A percentile compares a stretch with the other conserved stretches of the same genome.
These are phyloP conservation scores for Drosophila rellima DNA, from an alignment of 2,888 invertebrate genomes.

Conservation along the genomic window DNA sequence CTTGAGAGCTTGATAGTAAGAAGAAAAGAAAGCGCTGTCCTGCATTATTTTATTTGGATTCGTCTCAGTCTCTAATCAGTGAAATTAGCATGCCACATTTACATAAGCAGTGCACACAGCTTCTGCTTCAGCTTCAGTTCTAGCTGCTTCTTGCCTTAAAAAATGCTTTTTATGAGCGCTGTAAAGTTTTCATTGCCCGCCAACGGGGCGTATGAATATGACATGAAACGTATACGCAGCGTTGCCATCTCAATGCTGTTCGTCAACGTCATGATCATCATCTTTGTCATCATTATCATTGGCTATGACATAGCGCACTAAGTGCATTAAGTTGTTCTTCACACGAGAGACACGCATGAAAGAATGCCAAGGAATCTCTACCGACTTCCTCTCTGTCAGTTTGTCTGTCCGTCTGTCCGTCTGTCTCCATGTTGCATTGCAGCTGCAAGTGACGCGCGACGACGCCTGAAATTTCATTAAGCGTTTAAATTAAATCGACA, in stretches of 20 bases:
- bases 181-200: constrained; percentile 47
- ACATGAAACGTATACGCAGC: constrained; percentile 56
- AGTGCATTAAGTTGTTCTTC: constrained; percentile 85
- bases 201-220: constrained; percentile 67
- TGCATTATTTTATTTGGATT: constrained; percentile 15
- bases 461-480: constrained; percentile 80
- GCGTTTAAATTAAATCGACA: constrained; percentile 74
- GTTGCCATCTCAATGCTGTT: constrained; percentile 22
- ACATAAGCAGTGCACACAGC: constrained; percentile 50
- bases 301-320: constrained; percentile 71
- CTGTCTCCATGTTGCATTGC: constrained; percentile 46
- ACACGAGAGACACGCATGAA: constrained; percentile 58
- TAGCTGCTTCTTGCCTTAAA: constrained; percentile 9
- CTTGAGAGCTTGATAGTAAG: constrained; percentile 34
- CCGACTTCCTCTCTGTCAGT: constrained; percentile 7
- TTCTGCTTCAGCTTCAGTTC: not conserved
- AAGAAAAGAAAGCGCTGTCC: constrained; percentile 1
- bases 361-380: constrained; percentile 50
- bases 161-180: constrained; percentile 51
- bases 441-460: constrained; percentile 70
- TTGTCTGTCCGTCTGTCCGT: not conserved
- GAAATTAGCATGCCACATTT: constrained; percentile 73
- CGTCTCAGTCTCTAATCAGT: constrained; percentile 63
- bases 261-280: constrained; percentile 28
- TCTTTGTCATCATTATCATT: constrained; percentile 34